Evolutionary conservation across 2,113 vertebrate species (phyloP), one percentile per base, ranked within the genome.

Genomic region (Sarotherodon lohbergeri): DNA sequence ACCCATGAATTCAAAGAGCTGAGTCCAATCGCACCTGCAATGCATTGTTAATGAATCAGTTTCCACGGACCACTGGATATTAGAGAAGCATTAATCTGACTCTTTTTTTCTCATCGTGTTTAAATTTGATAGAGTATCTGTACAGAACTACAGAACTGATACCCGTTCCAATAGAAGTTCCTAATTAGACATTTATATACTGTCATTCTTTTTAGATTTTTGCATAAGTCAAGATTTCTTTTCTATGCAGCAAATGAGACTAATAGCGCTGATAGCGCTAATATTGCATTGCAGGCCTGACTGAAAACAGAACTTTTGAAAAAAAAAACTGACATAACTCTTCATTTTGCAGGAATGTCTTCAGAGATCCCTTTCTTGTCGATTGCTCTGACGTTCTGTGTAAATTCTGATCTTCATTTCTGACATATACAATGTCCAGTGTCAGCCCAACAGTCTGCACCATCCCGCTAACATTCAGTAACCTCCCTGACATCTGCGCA

Each of bases 401-500:
- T 82, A 13, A 83, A 46, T 66, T 80, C 43, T 76, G 12, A 90
- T 17, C 19, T 68, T 85, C 78, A 88, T 83, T 92, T 84, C 48
- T 71, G 36, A 50, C 68, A 66, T 83, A 11, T 87, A 66, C n/a
- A 32, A 66, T 59, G 46, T 78, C 85, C 56, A 80, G 83, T 90
- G 63, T 32, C 80, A 85, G 78, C 83, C 82, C 86, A 56, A 85
- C 86, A 87, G 52, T 85, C 91, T 86, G 68, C 85, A 82, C 88
- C 93, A 95, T 95, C 91, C 86, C 85, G 92, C 90, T 90, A 82
- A 94, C 89, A 91, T 79, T 8, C 61, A 57, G 82, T 48, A 83
- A 66, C 81, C 86, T 73, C 24, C 50, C 81, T 83, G 68, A 86
- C 91, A 94, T 92, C 61, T 68, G 66, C 84, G 87, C 9, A 27